Evolutionary conservation across 2,888 invertebrate species (phyloP), one percentile per base, ranked within the genome.

Genomic region (Timema podura): DNA sequence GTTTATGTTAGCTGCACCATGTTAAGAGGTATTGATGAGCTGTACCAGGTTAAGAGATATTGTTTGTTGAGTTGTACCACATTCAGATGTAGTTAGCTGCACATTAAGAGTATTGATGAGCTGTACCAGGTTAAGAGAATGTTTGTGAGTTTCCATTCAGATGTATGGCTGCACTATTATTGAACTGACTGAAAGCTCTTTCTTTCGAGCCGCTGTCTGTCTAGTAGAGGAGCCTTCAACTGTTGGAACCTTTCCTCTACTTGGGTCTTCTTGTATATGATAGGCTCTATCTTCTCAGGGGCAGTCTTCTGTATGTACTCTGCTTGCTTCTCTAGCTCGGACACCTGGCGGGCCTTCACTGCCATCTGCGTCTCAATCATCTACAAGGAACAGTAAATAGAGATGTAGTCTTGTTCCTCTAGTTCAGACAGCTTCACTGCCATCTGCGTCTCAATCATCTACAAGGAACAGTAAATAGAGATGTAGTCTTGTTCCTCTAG

Each of bases 361-460:
- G 95, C 95, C 96, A 96, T 96, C 85, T 98, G 97, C 65, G 95
- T 96, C 84, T 98, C 97, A 80, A 98, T 96, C 88, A 95, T 93
- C 84, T 83, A 72, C 45, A 76, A 71, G 59, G 59, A 72, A 72
- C 73, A 30, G 30, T 30, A 30, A 1, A 30, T 30, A 30, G 30
- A 30, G 30, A 30, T 30, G 30, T 30, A 30, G 30, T 30, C 30
- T 30, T 30, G 30, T 30, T 30, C 3, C 30, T 30, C 30, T 30
- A 30, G 30, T 3, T 30, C 30, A 3, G 30, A 30, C 30, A 30
- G 30, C 30, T 30, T 96, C 8, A 96, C 92, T 49, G 95, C 95
- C 96, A 96, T 96, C 85, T 98, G 97, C 65, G 95, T 96, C 84
- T 98, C 97, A 80, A 98, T 96, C 88, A 95, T 93, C 84, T 83